These are phyloP conservation scores for Pipistrellus nathusii DNA, from an alignment of 2,797 vertebrate species.

Conservation along the genomic window DNA sequence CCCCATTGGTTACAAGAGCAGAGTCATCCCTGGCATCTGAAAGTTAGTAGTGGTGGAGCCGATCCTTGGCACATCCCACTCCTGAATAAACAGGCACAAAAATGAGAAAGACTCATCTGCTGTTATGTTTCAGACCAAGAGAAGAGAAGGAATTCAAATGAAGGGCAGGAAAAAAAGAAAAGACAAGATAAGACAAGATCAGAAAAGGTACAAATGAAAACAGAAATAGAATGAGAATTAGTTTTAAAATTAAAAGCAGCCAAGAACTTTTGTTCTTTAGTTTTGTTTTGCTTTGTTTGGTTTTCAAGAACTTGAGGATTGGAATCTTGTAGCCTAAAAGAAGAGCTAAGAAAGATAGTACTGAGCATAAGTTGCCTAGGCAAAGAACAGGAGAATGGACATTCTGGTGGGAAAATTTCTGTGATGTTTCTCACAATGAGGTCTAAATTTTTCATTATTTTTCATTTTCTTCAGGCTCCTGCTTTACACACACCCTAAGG, in stretches of 20 bases:
- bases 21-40: neutral
- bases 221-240: neutral
- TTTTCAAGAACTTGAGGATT: neutral
- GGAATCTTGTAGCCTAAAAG: neutral
- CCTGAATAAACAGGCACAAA: neutral
- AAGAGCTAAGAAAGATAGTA: neutral
- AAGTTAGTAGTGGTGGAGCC: neutral
- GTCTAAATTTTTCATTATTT: neutral
- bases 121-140: neutral
- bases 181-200: neutral
- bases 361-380: neutral
- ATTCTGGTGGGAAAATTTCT: neutral
- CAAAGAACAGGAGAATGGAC: neutral
- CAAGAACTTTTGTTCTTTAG: neutral
- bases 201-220: neutral
- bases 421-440: neutral
- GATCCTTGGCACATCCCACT: neutral
- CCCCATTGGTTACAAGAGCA: rapidly evolving
- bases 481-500: neutral
- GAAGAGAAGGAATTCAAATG: neutral
- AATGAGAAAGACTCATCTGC: neutral
- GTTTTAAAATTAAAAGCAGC: neutral
- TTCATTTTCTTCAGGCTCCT: neutral
- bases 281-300: neutral
- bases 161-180: neutral